These are phyloP conservation scores for Elaphurus davidianus DNA, from an alignment of 2,113 vertebrate species.

Conservation along the genomic window DNA sequence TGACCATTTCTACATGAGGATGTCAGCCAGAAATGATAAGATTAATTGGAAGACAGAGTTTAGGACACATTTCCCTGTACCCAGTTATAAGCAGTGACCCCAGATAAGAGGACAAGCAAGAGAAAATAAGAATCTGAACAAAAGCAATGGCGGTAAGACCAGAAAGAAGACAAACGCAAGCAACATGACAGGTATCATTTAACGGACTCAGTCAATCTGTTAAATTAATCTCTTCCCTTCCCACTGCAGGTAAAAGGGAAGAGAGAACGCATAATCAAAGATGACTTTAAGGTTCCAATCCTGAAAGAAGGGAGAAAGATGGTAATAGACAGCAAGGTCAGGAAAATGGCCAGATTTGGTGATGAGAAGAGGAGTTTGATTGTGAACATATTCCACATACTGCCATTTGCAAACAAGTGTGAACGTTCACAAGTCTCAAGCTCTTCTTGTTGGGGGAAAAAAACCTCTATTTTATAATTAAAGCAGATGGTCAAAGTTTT, in stretches of 20 bases:
- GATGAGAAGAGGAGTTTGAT: not conserved
- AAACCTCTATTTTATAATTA: not conserved
- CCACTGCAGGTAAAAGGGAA: not conserved
- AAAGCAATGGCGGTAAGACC: not conserved
- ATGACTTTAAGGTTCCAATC: not conserved
- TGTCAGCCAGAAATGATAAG: not conserved
- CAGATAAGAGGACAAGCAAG: not conserved
- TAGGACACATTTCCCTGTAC: not conserved
- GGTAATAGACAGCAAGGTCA: not conserved
- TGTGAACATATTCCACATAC: not conserved
- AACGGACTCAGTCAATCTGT: not conserved
- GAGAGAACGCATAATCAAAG: not conserved
- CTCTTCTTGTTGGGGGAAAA: not conserved
- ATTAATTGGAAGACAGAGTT: not conserved
- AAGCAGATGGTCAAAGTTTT: not conserved
- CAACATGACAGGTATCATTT: not conserved
- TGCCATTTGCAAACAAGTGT: not conserved
- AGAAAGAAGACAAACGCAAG: not conserved
- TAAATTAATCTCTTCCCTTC: not conserved
- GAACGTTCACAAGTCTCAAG: slow-evolving; percentile 35
- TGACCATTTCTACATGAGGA: not conserved
- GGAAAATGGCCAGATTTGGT: not conserved
- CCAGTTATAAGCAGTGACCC: not conserved
- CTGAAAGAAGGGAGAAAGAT: not conserved
- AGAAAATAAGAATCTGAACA: not conserved